Evolutionary conservation across 2,888 invertebrate species (phyloP).

Genomic region (Polydrusus cervinus): DNA sequence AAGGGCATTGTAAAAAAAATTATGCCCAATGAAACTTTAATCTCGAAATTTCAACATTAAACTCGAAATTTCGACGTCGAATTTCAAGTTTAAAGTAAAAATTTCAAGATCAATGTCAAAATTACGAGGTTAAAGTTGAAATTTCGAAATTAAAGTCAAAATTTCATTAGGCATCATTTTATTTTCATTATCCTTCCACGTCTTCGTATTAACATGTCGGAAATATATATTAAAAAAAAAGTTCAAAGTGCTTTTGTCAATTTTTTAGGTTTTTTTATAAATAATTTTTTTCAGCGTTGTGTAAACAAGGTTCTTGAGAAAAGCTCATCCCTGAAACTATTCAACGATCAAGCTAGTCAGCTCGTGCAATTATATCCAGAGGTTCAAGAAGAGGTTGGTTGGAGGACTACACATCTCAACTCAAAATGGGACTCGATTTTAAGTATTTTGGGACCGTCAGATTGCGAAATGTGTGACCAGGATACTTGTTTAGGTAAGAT

Average conservation of each 20-base stretch:
- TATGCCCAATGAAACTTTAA: too few species aligned
- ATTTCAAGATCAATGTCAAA: too few species aligned
- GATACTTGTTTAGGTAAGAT: constrained; percentile 66
- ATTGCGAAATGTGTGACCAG: constrained; percentile 68
- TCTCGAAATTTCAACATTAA: too few species aligned
- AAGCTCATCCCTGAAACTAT: constrained; percentile 81
- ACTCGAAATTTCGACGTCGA: too few species aligned
- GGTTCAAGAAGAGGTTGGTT: constrained; percentile 79
- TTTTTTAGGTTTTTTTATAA: neutral
- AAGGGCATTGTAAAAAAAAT: too few species aligned
- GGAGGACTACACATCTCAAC: constrained; percentile 84
- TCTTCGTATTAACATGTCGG: too few species aligned
- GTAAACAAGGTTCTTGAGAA: constrained; percentile 84
- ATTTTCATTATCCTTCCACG: too few species aligned
- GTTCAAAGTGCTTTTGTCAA: neutral
- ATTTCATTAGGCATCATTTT: too few species aligned
- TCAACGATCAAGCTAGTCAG: constrained; percentile 86
- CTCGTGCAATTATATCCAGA: constrained; percentile 78
- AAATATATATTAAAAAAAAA: too few species aligned
- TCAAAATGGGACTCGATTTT: constrained; percentile 87
- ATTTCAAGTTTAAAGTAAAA: too few species aligned
- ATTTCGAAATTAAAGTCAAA: too few species aligned
- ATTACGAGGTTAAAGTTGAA: too few species aligned
- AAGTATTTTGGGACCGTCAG: constrained; percentile 78
- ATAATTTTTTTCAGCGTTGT: constrained; percentile 77